A percentile compares a stretch with the other conserved stretches of the same genome.
phyloP scores from a whole-genome alignment of 2,113 vertebrate genomes.

The Helogale parvula region DNA sequence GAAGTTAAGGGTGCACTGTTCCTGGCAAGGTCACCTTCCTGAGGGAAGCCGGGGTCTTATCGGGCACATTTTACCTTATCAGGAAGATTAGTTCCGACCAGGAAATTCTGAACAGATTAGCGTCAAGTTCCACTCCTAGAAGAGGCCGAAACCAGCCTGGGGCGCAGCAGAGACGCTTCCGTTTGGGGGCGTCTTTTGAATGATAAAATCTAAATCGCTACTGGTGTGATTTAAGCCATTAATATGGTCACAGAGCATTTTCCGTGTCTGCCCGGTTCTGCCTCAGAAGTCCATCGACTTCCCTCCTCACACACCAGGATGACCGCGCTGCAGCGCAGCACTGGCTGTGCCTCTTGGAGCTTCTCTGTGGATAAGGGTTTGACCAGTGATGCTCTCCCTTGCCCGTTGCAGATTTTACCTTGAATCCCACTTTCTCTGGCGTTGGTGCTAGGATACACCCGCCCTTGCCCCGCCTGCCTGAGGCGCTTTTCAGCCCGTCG shows the following conservation, averaged over 20 bases:
- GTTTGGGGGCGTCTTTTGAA: background rate
- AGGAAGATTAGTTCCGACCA: background rate
- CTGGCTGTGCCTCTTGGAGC: background rate
- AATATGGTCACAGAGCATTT: accelerated
- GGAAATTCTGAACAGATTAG: background rate
- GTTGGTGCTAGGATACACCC: accelerated
- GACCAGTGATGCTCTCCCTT: accelerated
- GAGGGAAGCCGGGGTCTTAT: background rate
- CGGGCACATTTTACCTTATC: background rate
- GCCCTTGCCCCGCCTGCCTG: accelerated
- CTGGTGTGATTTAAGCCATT: too few relatives aligned
- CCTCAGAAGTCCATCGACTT: too few relatives aligned
- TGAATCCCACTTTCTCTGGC: background rate
- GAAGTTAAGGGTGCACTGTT: too few relatives aligned
- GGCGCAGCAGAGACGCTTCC: background rate
- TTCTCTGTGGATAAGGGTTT: background rate
- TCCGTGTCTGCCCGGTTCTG: background rate
- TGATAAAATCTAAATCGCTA: background rate
- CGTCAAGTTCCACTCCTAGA: background rate
- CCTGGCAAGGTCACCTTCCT: background rate
- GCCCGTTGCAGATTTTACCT: background rate
- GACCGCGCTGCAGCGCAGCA: background rate
- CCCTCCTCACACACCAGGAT: background rate
- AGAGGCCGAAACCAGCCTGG: background rate
- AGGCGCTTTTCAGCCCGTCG: accelerated